Evolutionary conservation across 2,113 vertebrate species (phyloP).

Genomic region (Dendrocopos noguchii): DNA sequence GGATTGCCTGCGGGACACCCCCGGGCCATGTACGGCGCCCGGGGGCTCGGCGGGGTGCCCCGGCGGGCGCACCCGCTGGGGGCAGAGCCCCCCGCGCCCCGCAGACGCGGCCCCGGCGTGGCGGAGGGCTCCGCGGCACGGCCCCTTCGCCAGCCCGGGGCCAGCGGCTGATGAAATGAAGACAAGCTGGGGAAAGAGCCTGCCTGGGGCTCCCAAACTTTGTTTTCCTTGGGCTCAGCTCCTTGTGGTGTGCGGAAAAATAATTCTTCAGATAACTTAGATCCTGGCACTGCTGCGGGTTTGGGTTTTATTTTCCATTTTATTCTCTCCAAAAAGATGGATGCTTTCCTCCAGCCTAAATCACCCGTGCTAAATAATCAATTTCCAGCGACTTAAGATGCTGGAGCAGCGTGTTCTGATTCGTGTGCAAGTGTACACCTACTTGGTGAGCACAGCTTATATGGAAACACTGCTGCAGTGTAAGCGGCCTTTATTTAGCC

Average conservation of each 20-base stretch:
- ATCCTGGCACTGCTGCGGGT: background rate
- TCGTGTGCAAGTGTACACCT: background rate
- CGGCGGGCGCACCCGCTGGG: background rate
- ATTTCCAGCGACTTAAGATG: background rate
- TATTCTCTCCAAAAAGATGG: background rate
- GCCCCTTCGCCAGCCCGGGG: background rate
- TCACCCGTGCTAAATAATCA: background rate
- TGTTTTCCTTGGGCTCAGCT: constrained; percentile 24
- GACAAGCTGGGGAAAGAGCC: background rate
- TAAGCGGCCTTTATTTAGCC: background rate
- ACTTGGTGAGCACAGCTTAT: fast-evolving
- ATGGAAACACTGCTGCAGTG: background rate
- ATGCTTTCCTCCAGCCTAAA: background rate
- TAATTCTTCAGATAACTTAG: background rate
- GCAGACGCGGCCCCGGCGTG: background rate
- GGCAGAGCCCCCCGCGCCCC: background rate
- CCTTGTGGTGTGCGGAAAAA: background rate
- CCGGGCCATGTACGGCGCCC: background rate
- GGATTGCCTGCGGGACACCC: background rate
- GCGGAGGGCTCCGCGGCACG: background rate
- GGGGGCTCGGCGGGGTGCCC: background rate
- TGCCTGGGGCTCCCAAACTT: constrained; percentile 43
- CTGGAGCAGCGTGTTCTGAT: background rate
- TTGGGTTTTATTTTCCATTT: background rate
- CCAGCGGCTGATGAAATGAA: background rate